Percentiles rank a stretch among this genome's conserved stretches.
Evolutionary conservation across 2,797 vertebrate species (phyloP).

Genomic region (Champsocephalus esox): DNA sequence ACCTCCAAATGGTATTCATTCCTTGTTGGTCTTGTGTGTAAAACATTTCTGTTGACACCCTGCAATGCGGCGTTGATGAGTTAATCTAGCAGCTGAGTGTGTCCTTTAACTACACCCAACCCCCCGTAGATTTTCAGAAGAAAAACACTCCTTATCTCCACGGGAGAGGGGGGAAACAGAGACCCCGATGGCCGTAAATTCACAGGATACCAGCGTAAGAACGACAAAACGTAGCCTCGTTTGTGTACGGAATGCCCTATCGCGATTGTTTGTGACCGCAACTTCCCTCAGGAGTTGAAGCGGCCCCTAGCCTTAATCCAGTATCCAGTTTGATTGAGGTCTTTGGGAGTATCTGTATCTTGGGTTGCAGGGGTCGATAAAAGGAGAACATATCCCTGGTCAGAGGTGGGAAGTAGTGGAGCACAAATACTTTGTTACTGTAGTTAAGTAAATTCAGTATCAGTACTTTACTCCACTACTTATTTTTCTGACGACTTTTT

Average conservation of each 20-base stretch:
- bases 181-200: constrained; percentile 70
- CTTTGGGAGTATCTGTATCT: constrained; percentile 32
- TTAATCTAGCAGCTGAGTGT: constrained; percentile 91
- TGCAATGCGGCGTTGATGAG: constrained; percentile 89
- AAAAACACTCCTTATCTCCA: constrained; percentile 76
- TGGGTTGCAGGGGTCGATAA: constrained; percentile 36
- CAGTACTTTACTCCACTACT: too few relatives aligned
- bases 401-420: too few relatives aligned
- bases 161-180: constrained; percentile 60
- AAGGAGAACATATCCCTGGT: constrained; percentile 41
- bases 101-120: constrained; percentile 79
- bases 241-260: constrained; percentile 30
- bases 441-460: too few relatives aligned
- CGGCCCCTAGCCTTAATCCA: constrained; percentile 29
- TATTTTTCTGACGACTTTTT: too few relatives aligned
- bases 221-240: constrained; percentile 44
- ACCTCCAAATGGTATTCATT: constrained; percentile 90
- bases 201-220: constrained; percentile 55
- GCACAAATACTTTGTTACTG: too few relatives aligned
- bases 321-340: constrained; percentile 60
- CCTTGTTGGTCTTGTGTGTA: constrained; percentile 85
- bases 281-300: constrained; percentile 34
- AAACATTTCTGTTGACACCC: constrained; percentile 90
- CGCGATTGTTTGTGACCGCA: constrained; percentile 8
- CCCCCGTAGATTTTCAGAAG: constrained; percentile 76